Evolutionary conservation across 2,888 invertebrate species (phyloP), one percentile per base, ranked within the genome.

Genomic region (Epistrophella euchroma): DNA sequence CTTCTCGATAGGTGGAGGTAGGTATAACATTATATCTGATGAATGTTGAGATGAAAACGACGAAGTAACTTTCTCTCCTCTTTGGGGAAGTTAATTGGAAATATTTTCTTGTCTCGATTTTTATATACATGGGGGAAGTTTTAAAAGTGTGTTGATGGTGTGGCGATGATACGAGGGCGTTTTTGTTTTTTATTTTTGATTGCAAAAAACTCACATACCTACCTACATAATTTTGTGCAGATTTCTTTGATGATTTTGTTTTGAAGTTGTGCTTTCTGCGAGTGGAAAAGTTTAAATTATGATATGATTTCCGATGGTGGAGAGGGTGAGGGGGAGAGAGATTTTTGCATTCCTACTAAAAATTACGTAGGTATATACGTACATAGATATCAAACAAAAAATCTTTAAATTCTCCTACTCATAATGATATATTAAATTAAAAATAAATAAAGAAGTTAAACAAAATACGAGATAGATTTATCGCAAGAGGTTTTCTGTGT

Each of bases 231-330:
- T 32, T 47, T 66, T 47, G 17, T 50, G 68, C n/a, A 25, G 50
- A 68, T 52, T 50, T 37, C 68, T 68, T 68, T 68, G 68, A 68
- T 68, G 68, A 68, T 52, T 68, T 68, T 68, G 50, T 68, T 52
- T 52, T 68, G 68, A 68, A 52, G n/a, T 68, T 68, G 35, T 68
- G 68, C 52, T 68, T 37, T 52, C 37, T 37, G 52, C 50, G 15
- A 52, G 52, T 68, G 68, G 68, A 68, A 68, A 68, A 68, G 37
- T 68, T 68, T 37, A 68, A 50, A 68, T 68, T 37, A 66, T 66
- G 64, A 17, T 28, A 13, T 32, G 37, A 25, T 17, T 10, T 19
- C 22, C 0, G 22, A 25, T 2, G 9, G 43, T 4, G 17, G 10
- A 17, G 10, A 3, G 6, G 17, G 4, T 11, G 4, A 6, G 35